phyloP scores from a whole-genome alignment of 2,888 invertebrate genomes.

The Nasonia oneida region DNA sequence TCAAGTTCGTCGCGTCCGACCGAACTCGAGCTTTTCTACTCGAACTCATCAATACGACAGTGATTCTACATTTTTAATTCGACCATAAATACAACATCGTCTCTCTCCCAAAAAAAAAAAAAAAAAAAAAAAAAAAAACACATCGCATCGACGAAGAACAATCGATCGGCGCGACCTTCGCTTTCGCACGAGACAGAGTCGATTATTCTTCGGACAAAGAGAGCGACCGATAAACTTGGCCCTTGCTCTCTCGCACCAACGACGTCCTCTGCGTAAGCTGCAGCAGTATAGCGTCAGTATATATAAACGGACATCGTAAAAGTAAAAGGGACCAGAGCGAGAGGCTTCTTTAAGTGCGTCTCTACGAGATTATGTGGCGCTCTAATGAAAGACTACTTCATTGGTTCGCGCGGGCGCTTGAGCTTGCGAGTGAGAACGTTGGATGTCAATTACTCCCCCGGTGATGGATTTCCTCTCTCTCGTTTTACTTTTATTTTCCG shows the following conservation, averaged over 20 bases:
- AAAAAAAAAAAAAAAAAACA: background rate
- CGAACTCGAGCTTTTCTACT: too few relatives aligned
- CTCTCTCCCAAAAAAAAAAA: too few relatives aligned
- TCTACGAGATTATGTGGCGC: conserved; percentile 42
- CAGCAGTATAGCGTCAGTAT: background rate
- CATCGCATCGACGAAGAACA: too few relatives aligned
- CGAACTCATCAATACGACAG: too few relatives aligned
- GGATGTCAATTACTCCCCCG: conserved; percentile 37
- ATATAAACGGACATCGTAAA: conserved; percentile 17
- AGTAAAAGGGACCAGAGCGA: conserved; percentile 5
- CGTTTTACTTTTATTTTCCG: conserved; percentile 11
- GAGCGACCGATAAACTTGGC: background rate
- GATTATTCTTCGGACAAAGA: background rate
- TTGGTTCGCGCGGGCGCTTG: background rate
- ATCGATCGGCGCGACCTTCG: background rate
- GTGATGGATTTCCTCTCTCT: background rate
- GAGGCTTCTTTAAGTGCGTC: conserved; percentile 29
- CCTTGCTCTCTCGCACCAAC: background rate
- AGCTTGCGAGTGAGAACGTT: background rate
- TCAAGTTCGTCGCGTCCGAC: too few relatives aligned
- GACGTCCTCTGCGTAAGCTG: background rate
- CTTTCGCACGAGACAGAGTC: background rate
- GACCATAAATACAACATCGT: too few relatives aligned
- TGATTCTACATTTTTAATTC: too few relatives aligned
- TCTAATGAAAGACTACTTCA: conserved; percentile 33